Evolutionary conservation across 1,140 invertebrate species (phyloP).

Genomic region (Tetragnatha versicolor): DNA sequence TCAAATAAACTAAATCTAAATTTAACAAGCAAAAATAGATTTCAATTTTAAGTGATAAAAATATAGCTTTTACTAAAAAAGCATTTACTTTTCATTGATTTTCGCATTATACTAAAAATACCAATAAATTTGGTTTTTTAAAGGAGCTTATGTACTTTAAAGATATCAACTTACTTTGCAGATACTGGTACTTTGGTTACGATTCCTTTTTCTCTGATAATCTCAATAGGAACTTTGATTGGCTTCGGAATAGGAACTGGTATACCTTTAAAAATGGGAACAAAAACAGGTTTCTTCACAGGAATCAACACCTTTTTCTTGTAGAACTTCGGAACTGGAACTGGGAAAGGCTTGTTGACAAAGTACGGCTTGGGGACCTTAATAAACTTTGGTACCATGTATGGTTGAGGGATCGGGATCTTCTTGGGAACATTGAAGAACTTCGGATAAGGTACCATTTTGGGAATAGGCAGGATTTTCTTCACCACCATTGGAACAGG

Average conservation of each 20-base stretch:
- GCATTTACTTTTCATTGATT: no score
- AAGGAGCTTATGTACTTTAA: no score
- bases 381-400: conserved; percentile 16
- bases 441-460: conserved; percentile 45
- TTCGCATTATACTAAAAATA: no score
- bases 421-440: conserved; percentile 26
- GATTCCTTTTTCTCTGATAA: conserved; percentile 37
- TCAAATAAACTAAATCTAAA: no score
- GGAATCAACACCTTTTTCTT: background rate
- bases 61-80: no score
- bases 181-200: conserved; percentile 15
- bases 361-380: conserved; percentile 31
- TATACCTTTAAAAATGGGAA: background rate
- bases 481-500: conserved; percentile 20
- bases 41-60: no score
- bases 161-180: conserved; percentile 14
- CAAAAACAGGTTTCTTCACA: conserved; percentile 44
- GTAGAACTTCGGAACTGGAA: conserved; percentile 25
- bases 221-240: conserved; percentile 47
- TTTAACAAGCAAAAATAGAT: no score
- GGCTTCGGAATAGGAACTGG: conserved; percentile 32
- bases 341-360: conserved; percentile 28
- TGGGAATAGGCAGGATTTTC: conserved; percentile 30
- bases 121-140: no score
- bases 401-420: conserved; percentile 20